These are phyloP conservation scores for Sylvia borin DNA, from an alignment of 2,797 vertebrate genomes.

Conservation along the genomic window DNA sequence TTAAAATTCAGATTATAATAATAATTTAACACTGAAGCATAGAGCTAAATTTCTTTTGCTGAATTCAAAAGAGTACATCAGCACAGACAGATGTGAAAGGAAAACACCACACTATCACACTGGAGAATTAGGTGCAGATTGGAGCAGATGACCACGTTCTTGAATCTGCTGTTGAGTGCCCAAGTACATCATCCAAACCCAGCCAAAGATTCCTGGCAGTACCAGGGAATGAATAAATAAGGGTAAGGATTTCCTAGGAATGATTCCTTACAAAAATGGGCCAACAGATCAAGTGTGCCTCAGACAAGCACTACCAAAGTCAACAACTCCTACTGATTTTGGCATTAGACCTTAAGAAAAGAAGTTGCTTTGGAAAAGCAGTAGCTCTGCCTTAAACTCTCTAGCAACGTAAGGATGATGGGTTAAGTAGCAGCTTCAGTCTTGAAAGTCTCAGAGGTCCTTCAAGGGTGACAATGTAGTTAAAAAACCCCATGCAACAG, in stretches of 20 bases:
- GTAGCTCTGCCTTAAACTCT: not conserved
- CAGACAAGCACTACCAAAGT: not conserved
- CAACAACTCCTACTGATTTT: not conserved
- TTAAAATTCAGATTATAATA: constrained; percentile 30
- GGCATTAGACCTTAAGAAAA: not conserved
- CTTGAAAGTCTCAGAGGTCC: not conserved
- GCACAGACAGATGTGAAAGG: not conserved
- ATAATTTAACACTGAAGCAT: not conserved
- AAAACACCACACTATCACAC: not conserved
- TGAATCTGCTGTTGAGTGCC: not conserved
- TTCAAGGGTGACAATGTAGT: not conserved
- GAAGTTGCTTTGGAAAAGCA: not conserved
- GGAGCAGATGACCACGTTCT: not conserved
- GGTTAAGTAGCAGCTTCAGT: not conserved
- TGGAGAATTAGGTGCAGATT: not conserved
- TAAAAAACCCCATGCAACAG: accelerated
- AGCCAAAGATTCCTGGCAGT: not conserved
- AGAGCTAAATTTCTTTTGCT: not conserved
- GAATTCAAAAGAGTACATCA: not conserved
- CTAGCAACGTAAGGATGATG: not conserved
- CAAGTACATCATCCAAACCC: not conserved
- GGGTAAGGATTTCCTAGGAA: not conserved
- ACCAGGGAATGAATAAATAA: not conserved
- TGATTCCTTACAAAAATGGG: not conserved
- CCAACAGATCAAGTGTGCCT: not conserved